These are phyloP conservation scores for Drosophila ironensis DNA, from an alignment of 1,140 invertebrate species.

Conservation along the genomic window DNA sequence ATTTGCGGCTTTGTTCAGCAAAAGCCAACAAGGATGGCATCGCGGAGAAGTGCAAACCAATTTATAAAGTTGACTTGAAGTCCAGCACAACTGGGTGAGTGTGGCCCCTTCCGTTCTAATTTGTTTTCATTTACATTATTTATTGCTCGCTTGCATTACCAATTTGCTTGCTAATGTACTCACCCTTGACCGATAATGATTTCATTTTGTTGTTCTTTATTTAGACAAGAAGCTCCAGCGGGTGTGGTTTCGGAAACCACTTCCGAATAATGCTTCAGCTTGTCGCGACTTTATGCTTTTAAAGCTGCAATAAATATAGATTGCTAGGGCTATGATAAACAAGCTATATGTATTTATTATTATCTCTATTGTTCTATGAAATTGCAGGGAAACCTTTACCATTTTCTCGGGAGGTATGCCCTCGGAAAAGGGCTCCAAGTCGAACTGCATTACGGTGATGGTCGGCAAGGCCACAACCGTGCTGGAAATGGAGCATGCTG, in stretches of 20 bases:
- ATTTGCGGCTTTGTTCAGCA: slow-evolving; percentile 23
- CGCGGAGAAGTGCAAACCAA: slow-evolving; percentile 93
- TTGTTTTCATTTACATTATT: not conserved
- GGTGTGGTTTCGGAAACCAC: no score
- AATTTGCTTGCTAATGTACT: no score
- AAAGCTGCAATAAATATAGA: no score
- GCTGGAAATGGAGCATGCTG: slow-evolving; percentile 99
- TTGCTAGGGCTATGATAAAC: no score
- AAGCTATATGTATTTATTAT: no score
- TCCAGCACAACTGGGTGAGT: slow-evolving; percentile 93
- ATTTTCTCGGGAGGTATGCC: slow-evolving; percentile 98
- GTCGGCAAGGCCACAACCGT: slow-evolving; percentile 96
- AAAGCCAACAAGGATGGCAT: slow-evolving; percentile 89
- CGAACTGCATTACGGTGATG: slow-evolving; percentile 97
- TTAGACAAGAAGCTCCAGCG: no score
- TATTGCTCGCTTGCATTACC: no score
- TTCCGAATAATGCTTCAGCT: no score
- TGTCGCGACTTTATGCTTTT: no score
- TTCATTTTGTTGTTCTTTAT: no score
- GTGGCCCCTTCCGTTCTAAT: not conserved
- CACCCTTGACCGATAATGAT: no score
- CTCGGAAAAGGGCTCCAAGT: slow-evolving; percentile 92
- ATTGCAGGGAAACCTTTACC: slow-evolving; percentile 90
- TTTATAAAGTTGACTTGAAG: slow-evolving; percentile 98
- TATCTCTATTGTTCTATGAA: no score